These are phyloP conservation scores for Fregetta grallaria DNA, from an alignment of 2,113 vertebrate species.

Conservation along the genomic window DNA sequence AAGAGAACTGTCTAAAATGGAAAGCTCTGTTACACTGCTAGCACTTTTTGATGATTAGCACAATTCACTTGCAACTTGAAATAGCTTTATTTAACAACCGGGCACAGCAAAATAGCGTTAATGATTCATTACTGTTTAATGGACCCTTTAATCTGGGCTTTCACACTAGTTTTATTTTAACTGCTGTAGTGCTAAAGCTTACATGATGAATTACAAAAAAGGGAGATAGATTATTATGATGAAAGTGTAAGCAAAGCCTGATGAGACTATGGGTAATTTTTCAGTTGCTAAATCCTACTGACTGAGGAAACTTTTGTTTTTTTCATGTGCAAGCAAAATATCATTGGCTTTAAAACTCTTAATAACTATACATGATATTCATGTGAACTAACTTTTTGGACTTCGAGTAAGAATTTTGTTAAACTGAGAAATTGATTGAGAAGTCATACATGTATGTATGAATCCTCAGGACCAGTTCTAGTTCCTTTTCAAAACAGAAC, in stretches of 20 bases:
- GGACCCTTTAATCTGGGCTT: background rate
- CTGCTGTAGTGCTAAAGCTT: background rate
- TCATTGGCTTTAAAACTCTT: background rate
- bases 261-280: background rate
- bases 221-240: background rate
- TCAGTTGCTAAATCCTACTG: background rate
- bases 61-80: background rate
- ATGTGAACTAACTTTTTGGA: background rate
- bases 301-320: background rate
- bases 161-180: conserved; percentile 12
- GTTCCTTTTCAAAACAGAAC: background rate
- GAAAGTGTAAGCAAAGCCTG: background rate
- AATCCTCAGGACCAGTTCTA: background rate
- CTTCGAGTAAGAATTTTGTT: background rate
- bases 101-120: background rate
- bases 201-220: background rate
- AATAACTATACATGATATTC: background rate
- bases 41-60: background rate
- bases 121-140: conserved; percentile 19
- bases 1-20: background rate
- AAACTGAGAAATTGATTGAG: background rate
- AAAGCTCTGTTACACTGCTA: background rate
- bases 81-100: background rate
- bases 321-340: background rate
- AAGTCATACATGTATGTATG: background rate